phyloP scores from a whole-genome alignment of 1,140 invertebrate species.

The Plectrocnemia conspersa region DNA sequence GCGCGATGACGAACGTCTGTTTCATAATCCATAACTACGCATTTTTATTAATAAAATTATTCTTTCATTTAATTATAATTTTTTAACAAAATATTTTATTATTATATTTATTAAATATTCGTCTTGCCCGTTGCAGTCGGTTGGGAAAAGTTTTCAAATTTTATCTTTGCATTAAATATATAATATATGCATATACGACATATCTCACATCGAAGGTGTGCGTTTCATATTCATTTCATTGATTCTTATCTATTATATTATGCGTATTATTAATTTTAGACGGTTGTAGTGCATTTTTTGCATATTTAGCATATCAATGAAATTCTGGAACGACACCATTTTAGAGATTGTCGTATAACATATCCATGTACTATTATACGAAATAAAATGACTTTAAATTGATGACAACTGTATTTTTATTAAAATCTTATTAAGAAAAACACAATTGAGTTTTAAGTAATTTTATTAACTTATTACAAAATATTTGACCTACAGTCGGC shows the following conservation, averaged over 20 bases:
- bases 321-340: constrained; percentile 32
- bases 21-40: no score
- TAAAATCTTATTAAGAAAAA: no score
- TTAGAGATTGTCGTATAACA: neutral
- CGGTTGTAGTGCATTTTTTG: constrained; percentile 1
- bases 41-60: no score
- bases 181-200: constrained; percentile 10
- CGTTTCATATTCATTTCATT: constrained; percentile 35
- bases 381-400: no score
- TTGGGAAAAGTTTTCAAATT: constrained; percentile 3
- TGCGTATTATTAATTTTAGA: neutral
- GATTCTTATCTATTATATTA: constrained; percentile 1
- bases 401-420: no score
- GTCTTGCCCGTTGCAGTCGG: neutral
- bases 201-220: constrained; percentile 17
- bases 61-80: neutral
- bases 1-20: no score
- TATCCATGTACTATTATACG: no score
- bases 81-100: neutral
- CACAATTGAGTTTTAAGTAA: no score
- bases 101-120: neutral
- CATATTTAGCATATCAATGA: constrained; percentile 21
- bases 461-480: no score
- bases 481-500: no score
- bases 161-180: neutral